Evolutionary conservation across 2,888 invertebrate genomes (phyloP).

Genomic region (Zygogramma bicolorata): DNA sequence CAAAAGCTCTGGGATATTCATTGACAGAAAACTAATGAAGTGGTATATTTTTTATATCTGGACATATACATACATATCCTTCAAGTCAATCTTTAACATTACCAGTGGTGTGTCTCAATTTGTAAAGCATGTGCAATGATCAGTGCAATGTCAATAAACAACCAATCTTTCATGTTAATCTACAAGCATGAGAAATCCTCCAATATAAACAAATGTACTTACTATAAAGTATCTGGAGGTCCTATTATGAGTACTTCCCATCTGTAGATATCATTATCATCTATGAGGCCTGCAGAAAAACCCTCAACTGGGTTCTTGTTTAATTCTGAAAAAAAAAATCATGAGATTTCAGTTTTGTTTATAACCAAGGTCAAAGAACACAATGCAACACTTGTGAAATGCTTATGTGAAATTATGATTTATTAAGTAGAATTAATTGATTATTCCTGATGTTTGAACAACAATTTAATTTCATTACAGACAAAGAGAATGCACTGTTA

Average conservation of each 20-base stretch:
- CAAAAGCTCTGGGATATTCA: no score
- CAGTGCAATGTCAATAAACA: no score
- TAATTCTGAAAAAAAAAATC: conserved; percentile 81
- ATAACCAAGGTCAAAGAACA: no score
- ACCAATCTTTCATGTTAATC: no score
- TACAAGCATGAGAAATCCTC: no score
- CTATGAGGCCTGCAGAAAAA: conserved; percentile 99
- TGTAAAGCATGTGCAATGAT: no score
- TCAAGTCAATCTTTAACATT: no score
- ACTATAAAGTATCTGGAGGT: conserved; percentile 99
- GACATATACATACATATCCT: no score
- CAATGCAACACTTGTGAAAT: no score
- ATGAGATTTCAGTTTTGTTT: neutral
- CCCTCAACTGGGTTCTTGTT: conserved; percentile 99
- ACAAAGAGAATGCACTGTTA: neutral
- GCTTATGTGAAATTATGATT: neutral
- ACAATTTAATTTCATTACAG: neutral
- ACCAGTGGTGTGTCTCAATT: no score
- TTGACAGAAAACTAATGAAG: no score
- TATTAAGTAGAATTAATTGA: neutral
- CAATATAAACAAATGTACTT: conserved; percentile 70
- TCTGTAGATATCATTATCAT: conserved; percentile 99
- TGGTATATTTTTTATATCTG: no score
- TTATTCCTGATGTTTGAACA: neutral
- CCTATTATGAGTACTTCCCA: conserved; percentile 99